Evolutionary conservation across 2,113 vertebrate genomes (phyloP).

Genomic region (Datnioides undecimradiatus): DNA sequence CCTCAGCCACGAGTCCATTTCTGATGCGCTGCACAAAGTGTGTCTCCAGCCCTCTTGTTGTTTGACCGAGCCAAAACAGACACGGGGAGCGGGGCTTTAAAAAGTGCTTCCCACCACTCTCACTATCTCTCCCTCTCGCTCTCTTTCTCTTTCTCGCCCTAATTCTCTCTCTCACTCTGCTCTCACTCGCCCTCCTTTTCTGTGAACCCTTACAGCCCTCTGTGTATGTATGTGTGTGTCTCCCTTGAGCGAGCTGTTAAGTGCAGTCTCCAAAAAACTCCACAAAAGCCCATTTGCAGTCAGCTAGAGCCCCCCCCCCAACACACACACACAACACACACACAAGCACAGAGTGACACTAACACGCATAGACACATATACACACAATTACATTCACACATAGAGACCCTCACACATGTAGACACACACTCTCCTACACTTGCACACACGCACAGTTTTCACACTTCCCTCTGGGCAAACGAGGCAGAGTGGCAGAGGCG

Average conservation of each 20-base stretch:
- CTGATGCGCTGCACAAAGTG: slow-evolving; percentile 66
- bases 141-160: slow-evolving; percentile 55
- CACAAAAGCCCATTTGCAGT: slow-evolving; percentile 84
- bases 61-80: slow-evolving; percentile 70
- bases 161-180: slow-evolving; percentile 61
- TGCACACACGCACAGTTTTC: slow-evolving; percentile 77
- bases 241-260: slow-evolving; percentile 85
- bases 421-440: slow-evolving; percentile 59
- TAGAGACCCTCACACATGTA: slow-evolving; percentile 47
- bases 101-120: slow-evolving; percentile 73
- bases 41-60: slow-evolving; percentile 58
- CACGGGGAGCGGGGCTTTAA: slow-evolving; percentile 57
- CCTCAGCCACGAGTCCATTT: slow-evolving; percentile 67
- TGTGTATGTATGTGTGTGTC: slow-evolving; percentile 67
- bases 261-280: slow-evolving; percentile 83
- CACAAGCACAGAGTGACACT: slow-evolving; percentile 64
- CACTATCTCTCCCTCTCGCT: slow-evolving; percentile 49
- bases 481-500: slow-evolving; percentile 76
- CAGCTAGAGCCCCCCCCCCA: slow-evolving; percentile 58
- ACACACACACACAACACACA: slow-evolving; percentile 40
- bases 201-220: slow-evolving; percentile 70
- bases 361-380: slow-evolving; percentile 64
- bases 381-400: slow-evolving; percentile 64
- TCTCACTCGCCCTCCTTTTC: slow-evolving; percentile 73
- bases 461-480: slow-evolving; percentile 80